Evolutionary conservation across 2,888 invertebrate genomes (phyloP).

Genomic region (Nymphalis urticae): DNA sequence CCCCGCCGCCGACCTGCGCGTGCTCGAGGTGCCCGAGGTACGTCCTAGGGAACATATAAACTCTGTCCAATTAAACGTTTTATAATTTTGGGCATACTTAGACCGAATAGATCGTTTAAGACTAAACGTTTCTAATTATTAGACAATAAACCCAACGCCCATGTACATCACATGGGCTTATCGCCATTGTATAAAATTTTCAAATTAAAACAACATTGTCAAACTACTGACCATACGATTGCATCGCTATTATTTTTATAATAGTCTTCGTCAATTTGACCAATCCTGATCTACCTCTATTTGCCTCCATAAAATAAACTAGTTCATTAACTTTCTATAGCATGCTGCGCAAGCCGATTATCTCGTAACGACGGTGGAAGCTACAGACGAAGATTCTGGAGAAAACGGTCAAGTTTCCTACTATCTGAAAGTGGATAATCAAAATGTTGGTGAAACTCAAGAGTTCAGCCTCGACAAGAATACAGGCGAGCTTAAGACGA

Average conservation of each 20-base stretch:
- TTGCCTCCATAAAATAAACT: background rate
- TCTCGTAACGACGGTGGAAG: conserved; percentile 90
- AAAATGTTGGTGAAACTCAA: conserved; percentile 88
- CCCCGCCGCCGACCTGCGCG: conserved; percentile 88
- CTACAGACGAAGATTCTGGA: conserved; percentile 90
- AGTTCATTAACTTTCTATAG: background rate
- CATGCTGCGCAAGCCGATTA: conserved; percentile 87
- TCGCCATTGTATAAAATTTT: too few relatives aligned
- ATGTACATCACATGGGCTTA: too few relatives aligned
- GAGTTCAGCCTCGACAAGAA: conserved; percentile 90
- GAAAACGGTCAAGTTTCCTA: conserved; percentile 93
- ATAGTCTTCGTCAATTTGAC: too few relatives aligned
- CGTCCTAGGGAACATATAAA: background rate
- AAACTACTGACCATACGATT: too few relatives aligned
- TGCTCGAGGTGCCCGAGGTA: conserved; percentile 91
- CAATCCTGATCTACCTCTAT: too few relatives aligned
- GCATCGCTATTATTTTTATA: too few relatives aligned
- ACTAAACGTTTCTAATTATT: too few relatives aligned
- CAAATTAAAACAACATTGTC: too few relatives aligned
- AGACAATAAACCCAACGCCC: too few relatives aligned
- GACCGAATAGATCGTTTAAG: too few relatives aligned
- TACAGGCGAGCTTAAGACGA: conserved; percentile 90
- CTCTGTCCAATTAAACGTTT: too few relatives aligned
- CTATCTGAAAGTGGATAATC: conserved; percentile 88
- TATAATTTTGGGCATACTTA: too few relatives aligned